Evolutionary conservation across 2,888 invertebrate species (phyloP).

Genomic region (Julus scanicus): DNA sequence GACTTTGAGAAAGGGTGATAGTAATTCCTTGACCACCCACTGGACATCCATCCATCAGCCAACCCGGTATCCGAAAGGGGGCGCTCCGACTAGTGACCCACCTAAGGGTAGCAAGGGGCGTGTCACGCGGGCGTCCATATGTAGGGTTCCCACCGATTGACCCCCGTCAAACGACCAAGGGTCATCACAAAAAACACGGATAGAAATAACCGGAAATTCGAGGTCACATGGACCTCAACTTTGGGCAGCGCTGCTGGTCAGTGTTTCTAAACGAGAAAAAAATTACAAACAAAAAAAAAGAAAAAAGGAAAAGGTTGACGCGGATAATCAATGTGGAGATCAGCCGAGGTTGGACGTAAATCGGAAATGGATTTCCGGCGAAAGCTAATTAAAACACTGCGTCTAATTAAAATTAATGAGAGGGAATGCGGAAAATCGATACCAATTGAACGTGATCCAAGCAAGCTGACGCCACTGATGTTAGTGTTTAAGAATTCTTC

Average conservation of each 20-base stretch:
- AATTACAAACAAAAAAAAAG: neutral
- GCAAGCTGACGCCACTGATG: neutral
- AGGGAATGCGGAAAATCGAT: neutral
- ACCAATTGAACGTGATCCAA: neutral
- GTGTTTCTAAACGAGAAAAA: neutral
- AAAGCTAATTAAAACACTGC: constrained; percentile 53
- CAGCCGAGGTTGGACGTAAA: constrained; percentile 44
- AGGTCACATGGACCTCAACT: neutral
- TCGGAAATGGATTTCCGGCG: constrained; percentile 49
- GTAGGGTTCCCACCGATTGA: neutral
- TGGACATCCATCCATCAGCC: neutral
- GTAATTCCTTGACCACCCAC: neutral
- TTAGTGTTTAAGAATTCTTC: too few relatives aligned
- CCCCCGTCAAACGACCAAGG: neutral
- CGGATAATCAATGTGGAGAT: constrained; percentile 45
- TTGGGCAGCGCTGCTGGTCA: neutral
- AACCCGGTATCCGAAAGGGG: neutral
- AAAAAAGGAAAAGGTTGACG: neutral
- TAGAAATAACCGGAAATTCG: neutral
- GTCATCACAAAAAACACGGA: neutral
- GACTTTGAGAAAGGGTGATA: neutral
- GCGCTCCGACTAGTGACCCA: neutral
- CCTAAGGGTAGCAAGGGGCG: neutral
- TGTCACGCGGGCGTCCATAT: neutral
- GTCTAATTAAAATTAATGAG: constrained; percentile 52